Evolutionary conservation across 2,113 vertebrate genomes (phyloP).

Genomic region (Xyrauchen texanus): DNA sequence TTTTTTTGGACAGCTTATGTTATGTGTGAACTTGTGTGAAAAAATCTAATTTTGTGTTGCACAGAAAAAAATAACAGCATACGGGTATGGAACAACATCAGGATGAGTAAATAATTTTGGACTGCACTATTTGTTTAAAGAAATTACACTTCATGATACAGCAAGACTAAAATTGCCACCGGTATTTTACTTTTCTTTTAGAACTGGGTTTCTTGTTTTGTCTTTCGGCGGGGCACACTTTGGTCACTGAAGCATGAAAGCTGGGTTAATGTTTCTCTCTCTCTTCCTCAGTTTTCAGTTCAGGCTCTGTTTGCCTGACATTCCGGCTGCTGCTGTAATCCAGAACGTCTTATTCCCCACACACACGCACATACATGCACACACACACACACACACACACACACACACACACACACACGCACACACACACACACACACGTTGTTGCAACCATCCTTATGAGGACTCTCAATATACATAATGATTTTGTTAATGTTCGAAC

Average conservation of each 20-base stretch:
- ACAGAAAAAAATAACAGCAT: too few relatives aligned
- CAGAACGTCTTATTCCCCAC: constrained; percentile 55
- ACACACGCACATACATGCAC: neutral
- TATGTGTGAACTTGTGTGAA: too few relatives aligned
- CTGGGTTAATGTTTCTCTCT: constrained; percentile 32
- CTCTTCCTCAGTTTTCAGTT: constrained; percentile 59
- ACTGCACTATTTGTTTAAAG: neutral
- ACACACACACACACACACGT: neutral
- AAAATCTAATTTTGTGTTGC: too few relatives aligned
- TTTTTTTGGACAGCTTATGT: too few relatives aligned
- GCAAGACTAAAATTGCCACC: neutral
- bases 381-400: neutral
- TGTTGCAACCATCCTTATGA: too few relatives aligned
- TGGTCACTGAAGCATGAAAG: constrained; percentile 26
- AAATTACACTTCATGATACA: neutral
- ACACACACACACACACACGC: neutral
- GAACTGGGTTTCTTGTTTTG: constrained; percentile 12
- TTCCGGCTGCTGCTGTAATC: constrained; percentile 49
- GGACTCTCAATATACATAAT: too few relatives aligned
- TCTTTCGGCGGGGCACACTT: constrained; percentile 24
- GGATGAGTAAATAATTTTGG: too few relatives aligned
- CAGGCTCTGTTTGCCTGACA: constrained; percentile 54
- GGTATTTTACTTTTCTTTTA: constrained; percentile 7
- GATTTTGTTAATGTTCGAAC: too few relatives aligned
- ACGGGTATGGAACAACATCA: too few relatives aligned